phyloP scores from a whole-genome alignment of 2,113 vertebrate species.

The Cranoglanis bouderius region DNA sequence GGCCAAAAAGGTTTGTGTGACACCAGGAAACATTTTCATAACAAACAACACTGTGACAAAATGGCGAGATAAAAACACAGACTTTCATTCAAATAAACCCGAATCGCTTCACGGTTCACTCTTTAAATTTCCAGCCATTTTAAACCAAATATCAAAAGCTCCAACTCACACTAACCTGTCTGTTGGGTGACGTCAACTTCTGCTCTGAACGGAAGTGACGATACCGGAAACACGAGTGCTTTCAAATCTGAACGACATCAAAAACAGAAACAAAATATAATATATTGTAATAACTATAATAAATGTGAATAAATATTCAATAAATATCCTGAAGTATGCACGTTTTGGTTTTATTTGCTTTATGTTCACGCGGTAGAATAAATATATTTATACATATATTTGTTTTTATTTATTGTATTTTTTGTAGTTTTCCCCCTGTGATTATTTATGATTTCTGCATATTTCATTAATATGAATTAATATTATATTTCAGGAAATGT shows the following conservation, averaged over 20 bases:
- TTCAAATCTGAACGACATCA: constrained; percentile 48
- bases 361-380: no score
- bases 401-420: no score
- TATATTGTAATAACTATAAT: not conserved
- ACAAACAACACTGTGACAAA: not conserved
- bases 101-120: no score
- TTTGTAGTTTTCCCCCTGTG: no score
- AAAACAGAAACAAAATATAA: not conserved
- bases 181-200: constrained; percentile 73
- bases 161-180: constrained; percentile 71
- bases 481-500: no score
- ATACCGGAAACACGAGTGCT: constrained; percentile 31
- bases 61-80: not conserved
- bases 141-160: constrained; percentile 43
- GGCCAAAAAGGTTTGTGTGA: not conserved
- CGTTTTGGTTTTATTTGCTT: no score
- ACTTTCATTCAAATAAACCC: constrained; percentile 56
- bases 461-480: no score
- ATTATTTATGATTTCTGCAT: no score
- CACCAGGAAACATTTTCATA: not conserved
- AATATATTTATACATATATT: no score
- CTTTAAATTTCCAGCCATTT: not conserved
- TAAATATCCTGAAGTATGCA: not conserved
- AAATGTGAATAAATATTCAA: not conserved
- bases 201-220: constrained; percentile 63